Base-by-base conservation (phyloP, 2,888 invertebrate species). In the Rotaria socialis region DNA sequence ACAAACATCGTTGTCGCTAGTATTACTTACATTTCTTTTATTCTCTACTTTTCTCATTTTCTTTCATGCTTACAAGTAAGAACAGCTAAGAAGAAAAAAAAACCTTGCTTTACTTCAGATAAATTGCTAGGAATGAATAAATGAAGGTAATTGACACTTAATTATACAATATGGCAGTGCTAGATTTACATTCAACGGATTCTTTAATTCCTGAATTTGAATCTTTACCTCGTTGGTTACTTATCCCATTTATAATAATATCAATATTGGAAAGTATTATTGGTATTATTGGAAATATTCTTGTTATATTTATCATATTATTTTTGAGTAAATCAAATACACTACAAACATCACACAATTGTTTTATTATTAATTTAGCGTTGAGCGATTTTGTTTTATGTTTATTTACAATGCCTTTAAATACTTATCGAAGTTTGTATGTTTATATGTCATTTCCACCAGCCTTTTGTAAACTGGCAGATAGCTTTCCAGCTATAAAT, bases 381-480 rank as follows among this genome's bases (percentile, higher is more conserved):
- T 80, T 80, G n/a, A 80, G 80, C n/a, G 80, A 80, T 47, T 80
- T 80, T n/a, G 47, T 80, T 24, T 47, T 80, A 80, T 80, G 80
- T 80, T 47, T 80, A 80, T 47, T 80, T 52, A 52, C 52, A 52
- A 52, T 52, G 52, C 52, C 52, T 52, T 52, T 52, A 14, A 52
- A 52, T 14, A 52, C 52, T 52, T 52, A 52, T 52, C 52, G 52
- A 52, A 52, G 52, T 52, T 52, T 52, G 14, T 52, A 52, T 52
- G 16, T 52, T 52, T 52, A 52, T 52, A 52, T 52, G 52, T 4
- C 16, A 52, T 52, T 52, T 52, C 52, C 52, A 52, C 52, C 52
- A 52, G 52, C 52, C 1, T 52, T 52, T 16, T 52, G 52, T 52
- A 43, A 80, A 47, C 11, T 80, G 47, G 80, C 80, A 2, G 80